Base-by-base conservation (phyloP, 2,113 vertebrate species). In the Amphiprion percula region DNA sequence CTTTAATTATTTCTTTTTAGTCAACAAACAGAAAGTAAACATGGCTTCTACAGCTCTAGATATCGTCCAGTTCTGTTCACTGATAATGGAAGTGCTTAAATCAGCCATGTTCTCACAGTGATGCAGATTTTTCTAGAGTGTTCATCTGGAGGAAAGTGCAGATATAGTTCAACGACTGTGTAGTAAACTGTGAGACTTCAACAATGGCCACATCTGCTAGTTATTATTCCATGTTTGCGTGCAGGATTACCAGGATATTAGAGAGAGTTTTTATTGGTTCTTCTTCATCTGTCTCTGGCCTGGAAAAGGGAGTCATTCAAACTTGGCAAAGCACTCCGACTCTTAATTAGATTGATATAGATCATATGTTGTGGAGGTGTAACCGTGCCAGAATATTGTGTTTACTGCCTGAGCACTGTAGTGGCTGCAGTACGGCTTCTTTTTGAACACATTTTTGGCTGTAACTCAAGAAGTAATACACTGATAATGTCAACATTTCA, bases 171-270 rank as follows among this genome's bases (percentile, higher is more conserved):
- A 54, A 68, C 0, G 16, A 12, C 49, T 66, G 50, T 39, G 19
- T 33, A 67, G 56, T 79, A 71, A 82, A 80, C 61, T 62, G 17
- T 14, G 19, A 11, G 24, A 50, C 76, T 73, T 79, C 10, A 44
- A n/a, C 44, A 68, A n/a, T 46, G 24, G 39, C 37, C 12, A 33
- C 83, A 83, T 80, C 87, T 86, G 74, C 50, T 74, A 59, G 75
- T 47, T 66, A 82, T 88, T 88, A 85, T 65, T 66, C 58, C 12
- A 19, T 78, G 70, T 82, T 68, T 73, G 71, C 44, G 50, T 69
- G 61, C 44, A 30, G 52, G 44, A 68, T 85, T 76, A 73, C 67
- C 24, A 46, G 71, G 75, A 82, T 79, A 82, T 76, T 66, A 76
- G 61, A 65, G 5, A 12, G 8, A 1, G 10, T 15, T 82, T 64